These are phyloP conservation scores for Diarsia rubi DNA, from an alignment of 2,888 invertebrate species.

Conservation along the genomic window DNA sequence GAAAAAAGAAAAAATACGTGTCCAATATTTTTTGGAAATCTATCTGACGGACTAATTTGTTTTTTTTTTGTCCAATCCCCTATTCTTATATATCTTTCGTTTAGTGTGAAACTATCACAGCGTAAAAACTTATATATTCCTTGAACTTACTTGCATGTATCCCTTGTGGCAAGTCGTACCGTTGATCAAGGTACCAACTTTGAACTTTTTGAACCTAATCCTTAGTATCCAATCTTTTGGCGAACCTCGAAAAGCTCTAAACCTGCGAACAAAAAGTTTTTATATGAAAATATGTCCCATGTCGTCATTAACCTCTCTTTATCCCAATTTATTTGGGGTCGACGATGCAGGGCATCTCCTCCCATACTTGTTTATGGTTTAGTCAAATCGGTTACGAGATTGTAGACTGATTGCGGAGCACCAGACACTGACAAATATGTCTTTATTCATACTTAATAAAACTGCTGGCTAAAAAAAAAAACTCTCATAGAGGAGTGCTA, in stretches of 20 bases:
- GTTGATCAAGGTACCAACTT: conserved; percentile 96
- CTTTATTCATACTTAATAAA: too few species aligned
- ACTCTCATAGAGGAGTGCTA: too few species aligned
- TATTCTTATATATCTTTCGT: too few species aligned
- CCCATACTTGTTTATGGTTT: background rate
- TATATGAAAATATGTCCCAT: background rate
- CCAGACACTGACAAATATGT: background rate
- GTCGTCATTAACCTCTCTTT: background rate
- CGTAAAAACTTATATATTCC: background rate
- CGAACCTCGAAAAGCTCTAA: conserved; percentile 96
- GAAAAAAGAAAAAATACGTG: too few species aligned
- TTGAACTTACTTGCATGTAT: conserved; percentile 94
- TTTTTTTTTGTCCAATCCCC: too few species aligned
- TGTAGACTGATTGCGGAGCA: background rate
- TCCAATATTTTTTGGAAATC: too few species aligned
- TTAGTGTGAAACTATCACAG: background rate
- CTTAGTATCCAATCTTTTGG: conserved; percentile 97
- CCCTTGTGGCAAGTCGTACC: conserved; percentile 97
- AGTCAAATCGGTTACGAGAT: background rate
- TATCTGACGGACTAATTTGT: too few species aligned
- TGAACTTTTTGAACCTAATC: conserved; percentile 97
- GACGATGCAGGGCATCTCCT: background rate
- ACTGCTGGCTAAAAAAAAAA: too few species aligned
- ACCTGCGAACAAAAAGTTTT: conserved; percentile 87
- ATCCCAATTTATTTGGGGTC: background rate